Evolutionary conservation across 2,797 vertebrate genomes (phyloP), one percentile per base, ranked within the genome.

Genomic region (Typhlichthys eigenmanni): DNA sequence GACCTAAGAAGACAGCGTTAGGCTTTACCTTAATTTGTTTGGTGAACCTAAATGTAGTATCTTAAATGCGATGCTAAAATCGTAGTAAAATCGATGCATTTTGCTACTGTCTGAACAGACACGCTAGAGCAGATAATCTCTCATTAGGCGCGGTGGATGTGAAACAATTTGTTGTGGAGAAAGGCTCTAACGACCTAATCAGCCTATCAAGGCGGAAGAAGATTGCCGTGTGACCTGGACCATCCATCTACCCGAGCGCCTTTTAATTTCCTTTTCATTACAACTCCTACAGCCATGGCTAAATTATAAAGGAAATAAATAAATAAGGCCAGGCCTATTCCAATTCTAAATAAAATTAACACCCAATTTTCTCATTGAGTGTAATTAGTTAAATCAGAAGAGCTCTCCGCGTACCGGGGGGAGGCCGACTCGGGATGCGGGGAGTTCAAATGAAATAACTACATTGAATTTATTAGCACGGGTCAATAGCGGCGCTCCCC

Each of bases 361-460:
- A 95, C 95, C 94, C 95, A 94, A 94, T 96, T 95, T 96, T 95
- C 92, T 92, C 91, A 87, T 89, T 91, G 85, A 86, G 92, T 94
- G 94, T 99, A 98, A 98, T 99, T 99, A 98, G 96, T 98, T 98
- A 96, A 98, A 98, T 97, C 95, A 96, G 95, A 94, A 76, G 93
- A 89, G 93, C 88, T 76, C 76, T 85, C 58, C 13, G 24, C 86
- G 90, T 87, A 85, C 86, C 56, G 0, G 1, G 81, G 70, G 87
- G 87, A 85, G 89, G 80, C 84, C 82, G 84, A 83, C 88, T 77
- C 75, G 86, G 82, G 1, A 81, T 90, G 87, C 84, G 77, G 90
- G 87, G 92, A 92, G 91, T 90, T 91, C 90, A 93, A 87, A 93
- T 92, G 90, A 93, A 91, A 93, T 91, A 94, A 95, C 94, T 96